These are phyloP conservation scores for Gymnarchus niloticus DNA, from an alignment of 2,113 vertebrate genomes.

Conservation along the genomic window DNA sequence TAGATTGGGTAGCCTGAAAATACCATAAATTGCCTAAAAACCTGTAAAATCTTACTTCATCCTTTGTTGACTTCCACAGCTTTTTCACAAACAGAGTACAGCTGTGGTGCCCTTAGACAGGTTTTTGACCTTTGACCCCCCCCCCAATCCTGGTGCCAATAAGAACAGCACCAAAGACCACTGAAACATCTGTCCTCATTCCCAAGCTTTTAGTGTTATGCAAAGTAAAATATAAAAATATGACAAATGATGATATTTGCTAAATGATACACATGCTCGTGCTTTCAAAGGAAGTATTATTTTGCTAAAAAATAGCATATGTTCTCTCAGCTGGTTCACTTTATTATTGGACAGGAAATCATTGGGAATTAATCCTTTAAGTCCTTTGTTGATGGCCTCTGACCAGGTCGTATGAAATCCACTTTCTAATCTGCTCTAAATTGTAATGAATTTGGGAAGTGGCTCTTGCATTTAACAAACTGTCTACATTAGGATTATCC, in stretches of 20 bases:
- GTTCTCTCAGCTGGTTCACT: constrained; percentile 34
- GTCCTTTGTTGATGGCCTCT: constrained; percentile 65
- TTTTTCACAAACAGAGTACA: background rate
- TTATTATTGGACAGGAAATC: constrained; percentile 52
- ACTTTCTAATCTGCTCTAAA: constrained; percentile 65
- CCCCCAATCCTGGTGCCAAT: background rate
- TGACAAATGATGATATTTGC: background rate
- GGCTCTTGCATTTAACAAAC: constrained; percentile 64
- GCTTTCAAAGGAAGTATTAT: background rate
- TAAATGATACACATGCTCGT: background rate
- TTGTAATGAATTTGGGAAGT: constrained; percentile 65
- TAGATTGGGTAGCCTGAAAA: no score
- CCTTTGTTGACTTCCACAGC: background rate
- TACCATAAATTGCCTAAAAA: no score
- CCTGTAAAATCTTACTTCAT: no score
- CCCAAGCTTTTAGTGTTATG: no score
- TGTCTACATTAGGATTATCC: constrained; percentile 62
- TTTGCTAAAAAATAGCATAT: background rate
- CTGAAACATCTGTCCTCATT: no score
- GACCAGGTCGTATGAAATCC: constrained; percentile 70
- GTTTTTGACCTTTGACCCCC: background rate
- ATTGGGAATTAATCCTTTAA: constrained; percentile 66
- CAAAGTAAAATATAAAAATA: no score
- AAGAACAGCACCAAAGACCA: no score
- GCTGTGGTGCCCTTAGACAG: background rate